Evolutionary conservation across 2,888 invertebrate genomes (phyloP).

Genomic region (Cerastis leucographa): DNA sequence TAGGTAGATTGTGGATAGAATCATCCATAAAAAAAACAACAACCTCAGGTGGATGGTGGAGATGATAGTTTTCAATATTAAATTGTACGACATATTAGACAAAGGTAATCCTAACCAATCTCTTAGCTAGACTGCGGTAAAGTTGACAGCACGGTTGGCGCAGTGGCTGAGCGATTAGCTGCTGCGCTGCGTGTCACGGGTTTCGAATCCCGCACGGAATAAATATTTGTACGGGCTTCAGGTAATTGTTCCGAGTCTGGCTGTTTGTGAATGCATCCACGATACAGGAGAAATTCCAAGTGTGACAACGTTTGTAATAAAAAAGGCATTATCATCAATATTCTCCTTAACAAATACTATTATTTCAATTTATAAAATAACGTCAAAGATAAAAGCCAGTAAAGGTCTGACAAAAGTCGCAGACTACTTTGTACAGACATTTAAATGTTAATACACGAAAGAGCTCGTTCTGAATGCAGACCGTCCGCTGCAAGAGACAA

Average conservation of each 20-base stretch:
- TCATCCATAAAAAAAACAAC: slow-evolving; percentile 11
- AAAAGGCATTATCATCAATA: too few species aligned
- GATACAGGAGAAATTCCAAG: too few species aligned
- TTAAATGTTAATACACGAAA: slow-evolving; percentile 47
- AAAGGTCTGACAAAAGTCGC: slow-evolving; percentile 18
- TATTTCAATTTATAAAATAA: slow-evolving; percentile 1
- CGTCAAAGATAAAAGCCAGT: background rate
- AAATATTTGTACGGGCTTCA: too few species aligned
- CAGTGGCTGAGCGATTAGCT: too few species aligned
- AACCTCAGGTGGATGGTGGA: background rate
- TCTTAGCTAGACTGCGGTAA: background rate
- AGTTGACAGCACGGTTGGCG: background rate
- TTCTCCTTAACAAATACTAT: background rate
- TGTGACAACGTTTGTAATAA: too few species aligned
- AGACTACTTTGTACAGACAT: slow-evolving; percentile 21
- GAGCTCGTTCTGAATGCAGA: slow-evolving; percentile 27
- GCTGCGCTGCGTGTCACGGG: too few species aligned
- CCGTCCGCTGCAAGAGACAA: slow-evolving; percentile 2
- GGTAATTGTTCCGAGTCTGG: too few species aligned
- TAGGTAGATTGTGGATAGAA: background rate
- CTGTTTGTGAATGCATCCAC: too few species aligned
- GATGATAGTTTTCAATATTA: background rate
- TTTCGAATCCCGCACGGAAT: too few species aligned
- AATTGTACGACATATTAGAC: too few species aligned
- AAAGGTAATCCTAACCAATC: too few species aligned